These are phyloP conservation scores for Cyprinodon variegatus DNA, from an alignment of 2,113 vertebrate genomes.

Conservation along the genomic window DNA sequence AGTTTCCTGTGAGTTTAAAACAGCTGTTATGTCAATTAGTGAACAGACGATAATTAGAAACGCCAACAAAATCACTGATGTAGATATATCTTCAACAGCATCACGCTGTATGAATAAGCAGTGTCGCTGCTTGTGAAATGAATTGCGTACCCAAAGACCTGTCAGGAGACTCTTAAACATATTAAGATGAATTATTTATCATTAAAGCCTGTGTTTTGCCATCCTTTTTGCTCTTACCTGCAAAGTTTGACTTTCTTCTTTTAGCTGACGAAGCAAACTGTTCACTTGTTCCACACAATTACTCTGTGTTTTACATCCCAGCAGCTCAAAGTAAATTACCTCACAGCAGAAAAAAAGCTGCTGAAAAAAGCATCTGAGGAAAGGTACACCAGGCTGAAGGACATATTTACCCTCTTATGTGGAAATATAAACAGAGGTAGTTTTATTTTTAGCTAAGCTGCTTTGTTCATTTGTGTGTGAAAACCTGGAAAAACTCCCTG, in stretches of 20 bases:
- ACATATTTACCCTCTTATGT: constrained; percentile 11
- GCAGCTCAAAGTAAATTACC: constrained; percentile 33
- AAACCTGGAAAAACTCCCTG: not conserved
- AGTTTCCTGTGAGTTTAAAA: constrained; percentile 18
- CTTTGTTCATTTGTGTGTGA: not conserved
- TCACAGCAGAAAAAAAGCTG: constrained; percentile 16
- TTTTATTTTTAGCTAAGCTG: not conserved
- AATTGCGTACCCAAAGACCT: not conserved
- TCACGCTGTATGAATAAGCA: not conserved
- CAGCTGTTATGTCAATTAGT: constrained; percentile 1
- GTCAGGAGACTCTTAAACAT: not conserved
- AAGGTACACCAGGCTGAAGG: not conserved
- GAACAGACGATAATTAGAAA: constrained; percentile 21
- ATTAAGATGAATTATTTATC: not conserved
- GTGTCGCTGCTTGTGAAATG: not conserved
- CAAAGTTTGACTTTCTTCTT: constrained; percentile 30
- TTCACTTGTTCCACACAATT: constrained; percentile 58
- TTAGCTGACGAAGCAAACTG: constrained; percentile 51
- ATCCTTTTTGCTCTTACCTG: constrained; percentile 17
- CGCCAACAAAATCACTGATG: not conserved
- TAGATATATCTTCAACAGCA: not conserved
- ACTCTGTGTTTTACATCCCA: constrained; percentile 62
- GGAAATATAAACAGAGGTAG: constrained; percentile 21
- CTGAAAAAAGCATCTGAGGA: not conserved
- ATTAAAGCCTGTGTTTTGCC: not conserved